Percentiles rank a stretch among this genome's conserved stretches.
phyloP scores from a whole-genome alignment of 2,797 vertebrate species.

The Tadarida brasiliensis region DNA sequence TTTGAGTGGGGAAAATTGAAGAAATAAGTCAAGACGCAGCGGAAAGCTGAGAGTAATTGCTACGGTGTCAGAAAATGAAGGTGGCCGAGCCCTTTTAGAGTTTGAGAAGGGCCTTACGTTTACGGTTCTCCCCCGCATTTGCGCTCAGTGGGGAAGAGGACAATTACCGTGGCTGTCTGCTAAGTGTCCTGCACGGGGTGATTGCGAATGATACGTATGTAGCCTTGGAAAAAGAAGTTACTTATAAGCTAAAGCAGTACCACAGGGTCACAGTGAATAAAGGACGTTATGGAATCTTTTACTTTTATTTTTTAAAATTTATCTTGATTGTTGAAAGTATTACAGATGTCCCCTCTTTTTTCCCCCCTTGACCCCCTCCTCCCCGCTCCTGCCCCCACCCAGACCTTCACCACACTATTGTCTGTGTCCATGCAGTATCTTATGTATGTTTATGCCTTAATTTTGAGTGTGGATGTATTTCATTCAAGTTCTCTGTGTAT shows the following conservation, averaged over 20 bases:
- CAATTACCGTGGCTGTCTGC: neutral
- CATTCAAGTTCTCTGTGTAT: neutral
- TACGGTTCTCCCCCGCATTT: neutral
- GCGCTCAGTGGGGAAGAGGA: neutral
- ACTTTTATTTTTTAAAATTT: too few relatives aligned
- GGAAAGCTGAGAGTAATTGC: slow-evolving; percentile 17
- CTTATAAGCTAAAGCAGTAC: neutral
- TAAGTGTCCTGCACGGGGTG: neutral
- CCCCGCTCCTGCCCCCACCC: too few relatives aligned
- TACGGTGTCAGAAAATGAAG: neutral
- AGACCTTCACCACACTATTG: too few relatives aligned
- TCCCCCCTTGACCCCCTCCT: too few relatives aligned
- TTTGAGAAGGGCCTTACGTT: neutral
- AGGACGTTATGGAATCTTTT: neutral
- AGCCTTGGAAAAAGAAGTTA: neutral
- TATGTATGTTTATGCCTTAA: neutral
- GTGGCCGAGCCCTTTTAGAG: neutral
- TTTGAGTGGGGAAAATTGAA: neutral
- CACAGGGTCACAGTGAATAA: neutral
- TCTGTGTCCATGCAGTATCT: neutral
- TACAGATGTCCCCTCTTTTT: too few relatives aligned
- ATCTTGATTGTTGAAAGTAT: too few relatives aligned
- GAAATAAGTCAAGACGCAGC: neutral
- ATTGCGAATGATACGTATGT: neutral
- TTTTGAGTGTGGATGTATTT: neutral